phyloP scores from a whole-genome alignment of 2,888 invertebrate species.

The Biston betularia region DNA sequence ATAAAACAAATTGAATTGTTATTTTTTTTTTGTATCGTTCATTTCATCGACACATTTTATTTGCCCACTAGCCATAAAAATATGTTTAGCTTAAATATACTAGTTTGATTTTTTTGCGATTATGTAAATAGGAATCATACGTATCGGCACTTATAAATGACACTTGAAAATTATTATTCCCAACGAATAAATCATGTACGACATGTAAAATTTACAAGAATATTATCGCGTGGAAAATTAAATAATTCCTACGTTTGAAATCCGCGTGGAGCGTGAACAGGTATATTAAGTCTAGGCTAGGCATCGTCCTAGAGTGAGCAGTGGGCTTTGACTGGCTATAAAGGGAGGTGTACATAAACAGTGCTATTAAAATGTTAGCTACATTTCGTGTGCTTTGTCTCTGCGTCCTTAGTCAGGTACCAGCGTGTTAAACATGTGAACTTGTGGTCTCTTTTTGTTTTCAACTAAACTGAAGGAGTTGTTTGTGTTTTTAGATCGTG shows the following conservation, averaged over 20 bases:
- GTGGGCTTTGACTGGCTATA: constrained; percentile 55
- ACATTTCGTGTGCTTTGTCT: constrained; percentile 35
- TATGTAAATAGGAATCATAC: constrained; percentile 2
- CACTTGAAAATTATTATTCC: constrained; percentile 22
- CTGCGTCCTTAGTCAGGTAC: constrained; percentile 59
- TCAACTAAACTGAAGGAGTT: constrained; percentile 25
- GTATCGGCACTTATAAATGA: constrained; percentile 13
- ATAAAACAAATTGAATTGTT: constrained; percentile 41
- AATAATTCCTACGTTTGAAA: constrained; percentile 68
- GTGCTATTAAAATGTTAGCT: constrained; percentile 50
- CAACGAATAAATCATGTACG: constrained; percentile 52
- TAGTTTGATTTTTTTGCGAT: background rate
- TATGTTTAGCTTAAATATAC: constrained; percentile 6
- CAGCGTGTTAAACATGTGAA: constrained; percentile 12
- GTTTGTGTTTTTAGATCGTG: constrained; percentile 63
- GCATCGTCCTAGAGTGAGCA: constrained; percentile 51
- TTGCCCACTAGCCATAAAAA: constrained; percentile 8
- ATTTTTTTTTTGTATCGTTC: constrained; percentile 22
- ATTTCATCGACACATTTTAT: constrained; percentile 4
- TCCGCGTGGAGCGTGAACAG: constrained; percentile 62
- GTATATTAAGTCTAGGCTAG: background rate
- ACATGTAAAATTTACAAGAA: constrained; percentile 61
- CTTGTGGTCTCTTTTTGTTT: constrained; percentile 3
- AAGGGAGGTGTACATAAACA: constrained; percentile 51
- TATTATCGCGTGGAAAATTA: constrained; percentile 68